Base-by-base conservation (phyloP, 2,113 vertebrate genomes). In the Heptranchias perlo region DNA sequence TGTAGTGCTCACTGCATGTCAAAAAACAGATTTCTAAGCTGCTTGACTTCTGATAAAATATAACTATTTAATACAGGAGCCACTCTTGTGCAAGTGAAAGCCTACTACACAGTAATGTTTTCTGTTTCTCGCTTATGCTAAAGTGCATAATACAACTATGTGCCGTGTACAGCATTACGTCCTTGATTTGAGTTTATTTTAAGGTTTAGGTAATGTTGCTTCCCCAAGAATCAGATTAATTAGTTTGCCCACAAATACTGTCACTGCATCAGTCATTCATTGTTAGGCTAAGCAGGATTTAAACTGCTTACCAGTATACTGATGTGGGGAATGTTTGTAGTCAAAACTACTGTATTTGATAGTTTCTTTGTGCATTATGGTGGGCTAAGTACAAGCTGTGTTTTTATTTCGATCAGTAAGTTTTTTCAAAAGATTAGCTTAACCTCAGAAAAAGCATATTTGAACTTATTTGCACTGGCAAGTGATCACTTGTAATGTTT, bases 271-370 rank as follows among this genome's bases (percentile, higher is more conserved):
- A 76, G 96, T 97, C 97, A 96, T 97, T 96, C 96, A 96, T 96
- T 76, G 96, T 97, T 96, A 96, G 96, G 96, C 97, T 98, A 97
- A 97, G 97, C 96, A 96, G 97, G 97, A 97, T 97, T 98, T 97
- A 97, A 97, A 97, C 96, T 96, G 96, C 97, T 97, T 97, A 97
- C 97, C 97, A 96, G 96, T 89, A 84, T 73, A 96, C 96, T 96
- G 95, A 97, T 97, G 96, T 97, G 96, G 96, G 96, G 76, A 96
- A 61, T 28, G n/a, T 94, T 23, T 96, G 62, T 96, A 95, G 76
- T 87, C 61, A 49, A 67, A 67, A 54, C 47, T 49, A 21, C 25
- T 28, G 47, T 78, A 84, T 86, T 39, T 31, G 76, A 95, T 96
- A 44, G n/a, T 76, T n/a, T n/a, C n/a, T n/a, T 82, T 28, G 14